Base-by-base conservation (phyloP, 2,888 invertebrate species). In the Tiphia femorata region DNA sequence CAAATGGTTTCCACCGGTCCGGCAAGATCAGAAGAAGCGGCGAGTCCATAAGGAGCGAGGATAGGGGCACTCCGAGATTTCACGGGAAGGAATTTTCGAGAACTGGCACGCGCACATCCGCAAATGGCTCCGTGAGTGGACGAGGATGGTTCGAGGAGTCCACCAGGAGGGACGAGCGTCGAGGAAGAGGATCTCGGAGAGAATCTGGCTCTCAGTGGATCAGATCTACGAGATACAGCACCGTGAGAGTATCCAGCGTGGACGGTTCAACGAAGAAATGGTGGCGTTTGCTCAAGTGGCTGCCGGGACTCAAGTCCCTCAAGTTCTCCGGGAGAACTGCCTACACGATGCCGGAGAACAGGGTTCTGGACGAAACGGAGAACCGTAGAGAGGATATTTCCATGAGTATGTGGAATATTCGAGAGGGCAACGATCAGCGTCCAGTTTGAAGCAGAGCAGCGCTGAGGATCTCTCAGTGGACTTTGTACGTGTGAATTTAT, bases 201-300 rank as follows among this genome's bases (percentile, higher is more conserved):
- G 14, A 44, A 7, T 40, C 19, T 12, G n/a, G n/a, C n/a, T n/a
- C 21, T 6, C n/a, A 16, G 16, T 10, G 37, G 27, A 0, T 27
- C 46, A 12, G 40, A 23, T 5, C 48, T 0, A 44, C 20, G 3
- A 58, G 8, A n/a, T 68, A 58, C 30, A 30, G 50, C 7, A 23
- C 55, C 4, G 63, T 66, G 2, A 53, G 59, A 10, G 17, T 58
- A 0, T 30, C 61, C 5, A 44, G 35, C 8, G 25, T 49, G 10
- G 60, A 57, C 19, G 43, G 21, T 1, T 43, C 63, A 1, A 37
- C 19, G 7, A 74, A 76, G 27, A 79, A 77, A 35, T 79, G 79
- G 77, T 80, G 81, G 80, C 64, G 71, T 2, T 41, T 80, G 1
- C 64, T 82, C 19, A 72, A 77, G 44, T 82, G 79, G 79, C 54